Percentiles rank a stretch among this genome's conserved stretches.
phyloP scores from a whole-genome alignment of 2,888 invertebrate genomes.

The Netelia fuscicornis region DNA sequence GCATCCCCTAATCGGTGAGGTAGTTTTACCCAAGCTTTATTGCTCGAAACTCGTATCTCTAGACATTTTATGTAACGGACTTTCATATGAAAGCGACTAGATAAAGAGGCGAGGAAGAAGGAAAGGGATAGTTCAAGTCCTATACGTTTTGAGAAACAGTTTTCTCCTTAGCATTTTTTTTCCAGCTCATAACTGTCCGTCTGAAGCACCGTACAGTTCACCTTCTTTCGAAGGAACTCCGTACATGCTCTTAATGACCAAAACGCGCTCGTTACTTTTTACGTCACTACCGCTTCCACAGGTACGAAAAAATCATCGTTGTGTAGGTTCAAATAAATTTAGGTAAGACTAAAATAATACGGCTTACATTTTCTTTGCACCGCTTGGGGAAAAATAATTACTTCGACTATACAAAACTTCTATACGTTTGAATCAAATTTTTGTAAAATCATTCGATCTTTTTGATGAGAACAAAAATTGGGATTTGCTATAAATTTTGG shows the following conservation, averaged over 20 bases:
- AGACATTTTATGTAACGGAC: slow-evolving; percentile 42
- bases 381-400: too few species aligned
- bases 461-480: too few species aligned
- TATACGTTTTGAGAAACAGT: slow-evolving; percentile 26
- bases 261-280: neutral
- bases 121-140: slow-evolving; percentile 2
- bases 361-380: too few species aligned
- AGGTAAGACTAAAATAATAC: too few species aligned
- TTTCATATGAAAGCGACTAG: neutral
- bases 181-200: neutral
- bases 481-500: too few species aligned
- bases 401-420: too few species aligned
- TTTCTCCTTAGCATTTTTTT: slow-evolving; percentile 29
- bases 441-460: too few species aligned
- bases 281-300: too few species aligned
- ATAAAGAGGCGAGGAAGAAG: neutral
- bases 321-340: too few species aligned
- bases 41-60: slow-evolving; percentile 9
- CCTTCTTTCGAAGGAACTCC: slow-evolving; percentile 8
- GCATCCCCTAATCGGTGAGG: neutral
- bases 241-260: neutral
- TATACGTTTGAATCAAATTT: too few species aligned
- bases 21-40: slow-evolving; percentile 37
- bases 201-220: slow-evolving; percentile 31
- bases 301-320: too few species aligned